Percentiles rank a stretch among this genome's conserved stretches.
Conservation (phyloP, 2,113 vertebrate species). For the Albula goreensis region DNA sequence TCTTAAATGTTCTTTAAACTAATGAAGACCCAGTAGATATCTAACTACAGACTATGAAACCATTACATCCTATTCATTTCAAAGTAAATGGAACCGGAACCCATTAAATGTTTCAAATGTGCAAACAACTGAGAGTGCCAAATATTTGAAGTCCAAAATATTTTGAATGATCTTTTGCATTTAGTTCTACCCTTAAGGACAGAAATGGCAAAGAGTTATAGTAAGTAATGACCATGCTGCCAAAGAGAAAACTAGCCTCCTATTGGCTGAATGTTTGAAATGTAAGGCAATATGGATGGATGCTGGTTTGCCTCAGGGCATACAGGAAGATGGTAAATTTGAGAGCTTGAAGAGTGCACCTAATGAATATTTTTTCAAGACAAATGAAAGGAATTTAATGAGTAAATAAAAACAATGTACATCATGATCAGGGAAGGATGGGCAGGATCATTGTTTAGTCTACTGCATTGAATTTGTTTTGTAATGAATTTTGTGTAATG, state of each 20-base stretch:
- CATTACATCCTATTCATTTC: neutral
- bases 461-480: neutral
- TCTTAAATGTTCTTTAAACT: neutral
- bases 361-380: neutral
- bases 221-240: neutral
- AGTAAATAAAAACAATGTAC: neutral
- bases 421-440: neutral
- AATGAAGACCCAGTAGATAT: too few relatives aligned
- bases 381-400: neutral
- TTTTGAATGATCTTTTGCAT: neutral
- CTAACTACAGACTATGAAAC: too few relatives aligned
- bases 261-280: neutral
- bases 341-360: neutral
- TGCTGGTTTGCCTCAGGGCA: neutral
- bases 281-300: neutral
- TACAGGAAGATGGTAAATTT: neutral
- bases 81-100: neutral
- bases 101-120: neutral
- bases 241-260: neutral
- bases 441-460: neutral
- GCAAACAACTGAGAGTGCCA: neutral
- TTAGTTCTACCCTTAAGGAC: neutral
- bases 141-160: neutral
- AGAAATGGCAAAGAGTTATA: neutral
- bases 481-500: neutral